Evolutionary conservation across 2,888 invertebrate species (phyloP), one percentile per base, ranked within the genome.

Genomic region (Gymnocheta viridis): DNA sequence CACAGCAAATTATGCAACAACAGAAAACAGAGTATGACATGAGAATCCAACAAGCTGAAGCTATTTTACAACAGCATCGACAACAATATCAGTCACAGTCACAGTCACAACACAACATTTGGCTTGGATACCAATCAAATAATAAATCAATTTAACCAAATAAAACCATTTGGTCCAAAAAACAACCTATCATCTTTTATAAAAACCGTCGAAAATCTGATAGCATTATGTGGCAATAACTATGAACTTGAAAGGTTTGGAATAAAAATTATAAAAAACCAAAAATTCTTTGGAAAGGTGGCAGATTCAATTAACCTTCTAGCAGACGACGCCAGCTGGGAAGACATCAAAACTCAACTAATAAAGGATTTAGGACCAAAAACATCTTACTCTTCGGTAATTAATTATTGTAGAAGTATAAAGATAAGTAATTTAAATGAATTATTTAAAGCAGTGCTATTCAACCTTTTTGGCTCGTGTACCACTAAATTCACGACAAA

Each of bases 391-490:
- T n/a, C n/a, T n/a, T n/a, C n/a, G n/a, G n/a, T n/a, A n/a, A 60
- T 60, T 38, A 41, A 60, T 60, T 60, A 73, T 24, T 70, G 73
- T 60, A 44, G 64, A 60, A 56, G 70, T 54, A 62, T 47, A 62
- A 56, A 80, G 56, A 51, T 80, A 44, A 83, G 64, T 74, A 73
- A 80, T 49, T 38, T 74, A 19, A 60, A 49, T 41, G 35, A 80
- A 35, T 49, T 81, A 73, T 47, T 60, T 64, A n/a, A n/a, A n/a
- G n/a, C n/a, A n/a, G n/a, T n/a, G n/a, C n/a, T n/a, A n/a, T n/a
- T n/a, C n/a, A n/a, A n/a, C n/a, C n/a, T n/a, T n/a, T n/a, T n/a
- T n/a, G n/a, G n/a, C n/a, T n/a, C n/a, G n/a, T n/a, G n/a, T n/a
- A n/a, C n/a, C n/a, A n/a, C n/a, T n/a, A n/a, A n/a, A n/a, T n/a